A percentile compares a stretch with the other conserved stretches of the same genome.
phyloP scores from a whole-genome alignment of 2,888 invertebrate species.

The Pammene aurita region DNA sequence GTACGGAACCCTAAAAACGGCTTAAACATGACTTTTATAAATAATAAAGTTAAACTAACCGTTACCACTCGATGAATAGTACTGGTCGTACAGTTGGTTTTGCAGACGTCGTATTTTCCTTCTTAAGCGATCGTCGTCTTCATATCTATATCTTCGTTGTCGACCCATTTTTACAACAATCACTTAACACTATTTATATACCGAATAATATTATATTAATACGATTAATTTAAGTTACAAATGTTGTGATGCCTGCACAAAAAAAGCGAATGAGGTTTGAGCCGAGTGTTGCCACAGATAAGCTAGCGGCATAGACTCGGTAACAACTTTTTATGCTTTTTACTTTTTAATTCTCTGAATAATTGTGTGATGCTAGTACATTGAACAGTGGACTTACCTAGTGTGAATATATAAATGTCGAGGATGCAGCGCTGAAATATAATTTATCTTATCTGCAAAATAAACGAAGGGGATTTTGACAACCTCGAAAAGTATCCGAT shows the following conservation, averaged over 20 bases:
- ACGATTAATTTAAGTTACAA: background rate
- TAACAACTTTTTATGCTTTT: background rate
- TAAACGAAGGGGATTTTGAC: too few species aligned
- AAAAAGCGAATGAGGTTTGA: background rate
- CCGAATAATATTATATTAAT: background rate
- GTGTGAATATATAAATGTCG: conserved; percentile 4
- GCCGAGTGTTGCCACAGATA: background rate
- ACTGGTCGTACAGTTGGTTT: background rate
- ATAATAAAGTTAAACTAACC: background rate
- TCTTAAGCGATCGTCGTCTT: background rate
- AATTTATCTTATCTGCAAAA: too few species aligned
- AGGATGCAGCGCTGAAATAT: conserved; percentile 1
- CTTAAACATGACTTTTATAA: background rate
- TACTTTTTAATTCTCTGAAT: background rate
- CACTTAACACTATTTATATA: background rate
- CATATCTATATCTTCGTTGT: background rate
- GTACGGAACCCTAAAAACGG: too few species aligned
- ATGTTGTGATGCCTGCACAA: background rate
- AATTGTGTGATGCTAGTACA: background rate
- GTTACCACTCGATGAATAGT: background rate
- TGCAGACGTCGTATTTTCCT: background rate
- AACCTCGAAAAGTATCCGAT: too few species aligned
- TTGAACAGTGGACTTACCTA: conserved; percentile 6
- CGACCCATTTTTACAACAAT: background rate
- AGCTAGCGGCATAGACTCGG: background rate